Conservation (phyloP, 2,888 invertebrate species). For the Papilio demoleus region DNA sequence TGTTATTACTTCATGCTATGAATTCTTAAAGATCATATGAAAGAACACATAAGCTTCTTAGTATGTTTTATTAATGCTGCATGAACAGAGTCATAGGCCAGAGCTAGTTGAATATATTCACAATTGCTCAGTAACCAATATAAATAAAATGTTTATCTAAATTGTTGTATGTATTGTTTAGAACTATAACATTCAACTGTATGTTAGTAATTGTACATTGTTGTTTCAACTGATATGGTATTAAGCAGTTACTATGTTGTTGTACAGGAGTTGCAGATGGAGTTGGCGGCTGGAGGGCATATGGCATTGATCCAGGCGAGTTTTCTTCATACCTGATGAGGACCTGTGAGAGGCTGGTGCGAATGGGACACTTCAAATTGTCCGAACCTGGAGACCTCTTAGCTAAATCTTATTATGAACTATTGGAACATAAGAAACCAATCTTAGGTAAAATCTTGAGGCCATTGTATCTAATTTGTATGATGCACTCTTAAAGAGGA, state of each 20-base stretch:
- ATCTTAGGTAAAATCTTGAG: conserved; percentile 88
- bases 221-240: background rate
- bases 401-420: conserved; percentile 95
- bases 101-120: too few relatives aligned
- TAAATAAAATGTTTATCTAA: too few relatives aligned
- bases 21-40: too few relatives aligned
- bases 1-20: too few relatives aligned
- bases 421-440: conserved; percentile 95
- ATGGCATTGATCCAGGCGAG: conserved; percentile 98
- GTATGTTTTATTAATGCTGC: too few relatives aligned
- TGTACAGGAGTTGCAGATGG: conserved; percentile 97
- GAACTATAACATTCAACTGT: too few relatives aligned
- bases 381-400: conserved; percentile 94
- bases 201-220: too few relatives aligned
- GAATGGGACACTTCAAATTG: conserved; percentile 93
- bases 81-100: too few relatives aligned
- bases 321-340: conserved; percentile 97
- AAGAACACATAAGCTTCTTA: too few relatives aligned
- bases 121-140: too few relatives aligned
- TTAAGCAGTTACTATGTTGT: conserved; percentile 16
- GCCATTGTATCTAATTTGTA: background rate
- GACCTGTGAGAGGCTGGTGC: conserved; percentile 96
- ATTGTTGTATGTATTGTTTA: too few relatives aligned
- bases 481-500: too few relatives aligned
- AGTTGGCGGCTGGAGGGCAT: conserved; percentile 99